Evolutionary conservation across 2,888 invertebrate species (phyloP).

Genomic region (Biston stratarius): DNA sequence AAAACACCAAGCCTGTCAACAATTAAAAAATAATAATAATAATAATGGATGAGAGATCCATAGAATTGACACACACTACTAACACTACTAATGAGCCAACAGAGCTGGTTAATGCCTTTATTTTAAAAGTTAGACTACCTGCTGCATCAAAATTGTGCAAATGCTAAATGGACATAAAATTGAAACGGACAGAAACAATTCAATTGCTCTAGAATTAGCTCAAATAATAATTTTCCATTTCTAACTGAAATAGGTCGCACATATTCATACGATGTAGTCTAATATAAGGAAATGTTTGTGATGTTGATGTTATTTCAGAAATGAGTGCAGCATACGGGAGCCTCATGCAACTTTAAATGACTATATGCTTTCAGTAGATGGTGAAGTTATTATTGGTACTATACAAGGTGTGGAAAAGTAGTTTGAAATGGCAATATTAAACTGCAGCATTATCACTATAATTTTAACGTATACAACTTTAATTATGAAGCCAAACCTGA

Average conservation of each 20-base stretch:
- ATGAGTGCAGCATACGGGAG: constrained; percentile 3
- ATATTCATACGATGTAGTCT: constrained; percentile 14
- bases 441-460: too few species aligned
- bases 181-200: not conserved
- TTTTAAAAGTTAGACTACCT: too few species aligned
- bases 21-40: too few species aligned
- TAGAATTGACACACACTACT: too few species aligned
- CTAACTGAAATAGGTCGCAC: constrained; percentile 1
- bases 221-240: not conserved
- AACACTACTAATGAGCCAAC: too few species aligned
- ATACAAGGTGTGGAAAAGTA: not conserved
- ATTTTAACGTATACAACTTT: too few species aligned
- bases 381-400: constrained; percentile 2
- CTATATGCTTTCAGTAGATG: constrained; percentile 9
- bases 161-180: not conserved
- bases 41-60: too few species aligned
- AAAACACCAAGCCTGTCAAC: too few species aligned
- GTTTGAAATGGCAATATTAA: too few species aligned
- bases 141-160: too few species aligned
- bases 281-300: constrained; percentile 19
- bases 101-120: too few species aligned
- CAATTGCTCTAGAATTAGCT: not conserved
- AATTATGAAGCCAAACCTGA: too few species aligned
- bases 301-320: constrained; percentile 15
- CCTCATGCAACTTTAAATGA: not conserved